A percentile compares a stretch with the other conserved stretches of the same genome.
Evolutionary conservation across 2,113 vertebrate genomes (phyloP).

Genomic region (Embiotoca jacksoni): DNA sequence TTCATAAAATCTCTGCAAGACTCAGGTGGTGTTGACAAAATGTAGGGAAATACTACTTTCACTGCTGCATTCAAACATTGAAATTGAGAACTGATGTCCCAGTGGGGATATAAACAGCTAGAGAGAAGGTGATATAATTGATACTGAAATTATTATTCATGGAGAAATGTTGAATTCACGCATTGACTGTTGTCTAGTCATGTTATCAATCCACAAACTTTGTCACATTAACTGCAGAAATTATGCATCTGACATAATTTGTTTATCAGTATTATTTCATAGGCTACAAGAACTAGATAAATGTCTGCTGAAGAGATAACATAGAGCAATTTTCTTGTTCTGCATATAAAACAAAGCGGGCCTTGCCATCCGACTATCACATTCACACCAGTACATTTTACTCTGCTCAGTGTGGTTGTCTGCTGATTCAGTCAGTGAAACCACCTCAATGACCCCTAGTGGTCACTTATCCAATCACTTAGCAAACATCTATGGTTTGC

Average conservation of each 20-base stretch:
- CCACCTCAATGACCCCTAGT: slow-evolving; percentile 67
- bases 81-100: slow-evolving; percentile 4
- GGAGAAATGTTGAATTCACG: slow-evolving; percentile 9
- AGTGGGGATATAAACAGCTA: neutral
- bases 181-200: slow-evolving; percentile 2
- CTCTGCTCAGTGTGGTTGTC: too few species aligned
- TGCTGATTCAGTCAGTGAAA: slow-evolving; percentile 8
- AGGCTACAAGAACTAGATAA: neutral
- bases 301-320: neutral
- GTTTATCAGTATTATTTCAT: neutral
- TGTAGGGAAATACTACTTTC: neutral
- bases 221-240: neutral
- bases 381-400: too few species aligned
- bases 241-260: neutral
- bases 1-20: slow-evolving; percentile 10
- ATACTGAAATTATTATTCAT: slow-evolving; percentile 26
- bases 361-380: neutral
- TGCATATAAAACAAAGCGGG: neutral
- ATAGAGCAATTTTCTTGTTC: neutral
- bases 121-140: neutral
- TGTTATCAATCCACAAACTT: neutral
- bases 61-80: neutral
- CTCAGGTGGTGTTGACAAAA: neutral
- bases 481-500: neutral
- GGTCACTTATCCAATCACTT: slow-evolving; percentile 44